Conservation (phyloP, 2,113 vertebrate genomes). For the Macrotis lagotis region DNA sequence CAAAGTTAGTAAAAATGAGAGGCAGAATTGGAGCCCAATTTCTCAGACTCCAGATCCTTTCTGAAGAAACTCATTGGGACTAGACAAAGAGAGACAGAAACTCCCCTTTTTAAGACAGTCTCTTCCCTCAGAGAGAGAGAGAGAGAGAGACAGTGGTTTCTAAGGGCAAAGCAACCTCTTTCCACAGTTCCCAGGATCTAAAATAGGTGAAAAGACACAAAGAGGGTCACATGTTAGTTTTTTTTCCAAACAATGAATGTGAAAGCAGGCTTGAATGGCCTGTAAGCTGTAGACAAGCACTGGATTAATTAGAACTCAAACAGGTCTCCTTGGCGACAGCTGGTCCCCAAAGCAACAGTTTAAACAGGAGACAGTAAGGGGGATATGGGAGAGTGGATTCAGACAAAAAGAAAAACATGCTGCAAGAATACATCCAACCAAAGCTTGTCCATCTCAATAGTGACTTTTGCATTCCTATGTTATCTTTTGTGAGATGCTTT, state of each 20-base stretch:
- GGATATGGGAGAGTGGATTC: background rate
- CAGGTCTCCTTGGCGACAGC: constrained; percentile 42
- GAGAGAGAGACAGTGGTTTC: constrained; percentile 43
- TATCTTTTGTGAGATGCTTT: background rate
- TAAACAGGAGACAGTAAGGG: constrained; percentile 34
- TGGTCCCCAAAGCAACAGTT: constrained; percentile 34
- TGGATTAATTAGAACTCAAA: constrained; percentile 43
- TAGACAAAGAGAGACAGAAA: constrained; percentile 36
- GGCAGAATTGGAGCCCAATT: too few relatives aligned
- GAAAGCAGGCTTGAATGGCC: constrained; percentile 10
- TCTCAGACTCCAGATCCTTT: constrained; percentile 36
- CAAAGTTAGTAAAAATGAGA: too few relatives aligned
- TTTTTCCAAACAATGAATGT: background rate
- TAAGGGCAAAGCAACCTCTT: constrained; percentile 41
- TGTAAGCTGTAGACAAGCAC: background rate
- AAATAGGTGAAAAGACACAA: constrained; percentile 41
- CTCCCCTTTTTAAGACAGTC: constrained; percentile 37
- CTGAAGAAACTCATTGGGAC: constrained; percentile 1
- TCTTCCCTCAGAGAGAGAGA: constrained; percentile 56
- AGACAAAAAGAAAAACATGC: constrained; percentile 18
- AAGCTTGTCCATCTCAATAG: background rate
- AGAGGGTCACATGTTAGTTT: constrained; percentile 14
- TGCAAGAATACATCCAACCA: constrained; percentile 3
- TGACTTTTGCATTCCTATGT: background rate
- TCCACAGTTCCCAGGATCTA: constrained; percentile 54